Evolutionary conservation across 2,797 vertebrate genomes (phyloP).

Genomic region (Pogonophryne albipinna): DNA sequence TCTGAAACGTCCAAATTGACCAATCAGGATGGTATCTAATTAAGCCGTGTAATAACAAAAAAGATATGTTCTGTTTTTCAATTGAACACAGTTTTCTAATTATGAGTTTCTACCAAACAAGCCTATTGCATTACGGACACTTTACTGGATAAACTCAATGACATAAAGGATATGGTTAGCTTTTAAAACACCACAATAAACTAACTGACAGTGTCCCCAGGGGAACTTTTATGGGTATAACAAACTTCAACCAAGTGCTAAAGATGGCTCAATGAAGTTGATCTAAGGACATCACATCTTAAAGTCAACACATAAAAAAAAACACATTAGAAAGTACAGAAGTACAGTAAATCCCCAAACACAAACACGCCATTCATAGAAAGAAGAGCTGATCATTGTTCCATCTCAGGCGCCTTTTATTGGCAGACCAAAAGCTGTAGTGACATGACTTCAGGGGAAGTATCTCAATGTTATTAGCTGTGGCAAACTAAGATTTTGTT

Average conservation of each 20-base stretch:
- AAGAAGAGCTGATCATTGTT: background rate
- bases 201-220: background rate
- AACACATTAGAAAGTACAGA: no score
- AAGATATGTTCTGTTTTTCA: background rate
- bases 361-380: background rate
- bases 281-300: no score
- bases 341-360: background rate
- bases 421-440: background rate
- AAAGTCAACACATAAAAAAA: no score
- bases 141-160: background rate
- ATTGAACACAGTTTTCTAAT: background rate
- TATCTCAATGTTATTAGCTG: background rate
- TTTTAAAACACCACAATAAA: background rate
- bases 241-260: background rate
- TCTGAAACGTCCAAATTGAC: no score
- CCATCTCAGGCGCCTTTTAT: background rate
- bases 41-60: background rate
- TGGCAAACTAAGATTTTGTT: constrained; percentile 31
- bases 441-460: background rate
- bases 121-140: background rate
- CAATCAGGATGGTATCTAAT: no score
- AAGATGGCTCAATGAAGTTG: background rate
- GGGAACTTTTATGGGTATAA: background rate
- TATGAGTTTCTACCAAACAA: background rate
- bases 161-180: background rate